Conservation (phyloP, 2,113 vertebrate genomes). For the Oncorhynchus keta region DNA sequence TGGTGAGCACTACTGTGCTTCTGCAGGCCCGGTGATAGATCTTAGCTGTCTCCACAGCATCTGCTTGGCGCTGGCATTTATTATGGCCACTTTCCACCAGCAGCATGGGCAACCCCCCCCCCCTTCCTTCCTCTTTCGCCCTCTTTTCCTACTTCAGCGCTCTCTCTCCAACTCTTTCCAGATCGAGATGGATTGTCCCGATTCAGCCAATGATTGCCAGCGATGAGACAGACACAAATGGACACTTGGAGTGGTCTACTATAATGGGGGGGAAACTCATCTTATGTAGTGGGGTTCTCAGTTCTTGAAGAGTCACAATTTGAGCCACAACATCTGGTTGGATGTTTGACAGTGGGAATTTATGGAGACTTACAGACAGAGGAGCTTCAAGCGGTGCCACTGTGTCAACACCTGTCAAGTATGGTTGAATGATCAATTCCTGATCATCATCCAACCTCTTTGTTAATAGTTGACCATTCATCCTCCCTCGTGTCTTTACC, state of each 20-base stretch:
- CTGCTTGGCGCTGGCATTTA: conserved; percentile 69
- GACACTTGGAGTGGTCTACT: too few relatives aligned
- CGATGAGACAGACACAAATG: too few relatives aligned
- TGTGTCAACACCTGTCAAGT: conserved; percentile 20
- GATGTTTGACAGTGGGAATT: too few relatives aligned
- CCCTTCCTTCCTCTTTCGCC: conserved; percentile 4
- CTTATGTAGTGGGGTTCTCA: too few relatives aligned
- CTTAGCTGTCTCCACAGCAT: conserved; percentile 64
- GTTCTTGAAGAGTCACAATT: too few relatives aligned
- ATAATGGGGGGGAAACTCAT: too few relatives aligned
- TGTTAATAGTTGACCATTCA: too few relatives aligned
- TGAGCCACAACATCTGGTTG: too few relatives aligned
- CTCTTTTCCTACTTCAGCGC: neutral
- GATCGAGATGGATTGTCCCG: too few relatives aligned
- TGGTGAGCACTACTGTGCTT: conserved; percentile 9
- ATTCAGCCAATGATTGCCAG: too few relatives aligned
- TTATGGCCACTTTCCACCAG: conserved; percentile 60
- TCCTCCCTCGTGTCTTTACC: neutral
- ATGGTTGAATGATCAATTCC: conserved; percentile 8
- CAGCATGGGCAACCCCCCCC: conserved; percentile 31
- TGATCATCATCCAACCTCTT: neutral
- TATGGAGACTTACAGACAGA: too few relatives aligned
- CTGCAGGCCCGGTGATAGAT: conserved; percentile 56
- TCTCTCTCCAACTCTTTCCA: conserved; percentile 31
- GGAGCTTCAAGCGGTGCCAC: conserved; percentile 21